Conservation (phyloP, 2,797 vertebrate species). For the Antrozous pallidus region DNA sequence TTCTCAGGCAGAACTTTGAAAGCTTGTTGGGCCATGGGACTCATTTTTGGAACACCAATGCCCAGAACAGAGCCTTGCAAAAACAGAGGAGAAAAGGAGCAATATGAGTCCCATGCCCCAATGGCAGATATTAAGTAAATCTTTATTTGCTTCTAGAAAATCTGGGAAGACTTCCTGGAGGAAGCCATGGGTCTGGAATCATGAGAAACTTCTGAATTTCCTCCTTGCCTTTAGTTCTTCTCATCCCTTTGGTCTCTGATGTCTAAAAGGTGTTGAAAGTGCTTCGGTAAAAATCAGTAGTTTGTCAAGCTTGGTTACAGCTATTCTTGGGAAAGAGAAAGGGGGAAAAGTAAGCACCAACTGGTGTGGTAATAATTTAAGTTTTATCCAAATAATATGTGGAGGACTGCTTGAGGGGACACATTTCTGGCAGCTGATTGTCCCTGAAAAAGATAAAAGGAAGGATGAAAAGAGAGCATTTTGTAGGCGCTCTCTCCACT, state of each 20-base stretch:
- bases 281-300: constrained; percentile 59
- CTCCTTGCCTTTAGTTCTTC: not conserved
- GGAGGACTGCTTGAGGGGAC: constrained; percentile 51
- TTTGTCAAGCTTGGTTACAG: constrained; percentile 54
- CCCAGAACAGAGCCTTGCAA: not conserved
- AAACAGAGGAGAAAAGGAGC: not conserved
- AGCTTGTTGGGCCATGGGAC: not conserved
- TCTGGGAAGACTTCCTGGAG: not conserved
- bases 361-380: constrained; percentile 67
- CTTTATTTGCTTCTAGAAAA: not conserved
- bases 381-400: constrained; percentile 68
- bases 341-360: not conserved
- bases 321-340: constrained; percentile 40
- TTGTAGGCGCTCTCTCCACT: not conserved
- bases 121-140: not conserved
- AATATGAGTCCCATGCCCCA: not conserved
- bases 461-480: not conserved
- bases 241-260: constrained; percentile 27
- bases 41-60: not conserved
- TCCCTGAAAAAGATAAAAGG: constrained; percentile 66
- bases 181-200: not conserved
- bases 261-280: constrained; percentile 37
- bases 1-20: not conserved
- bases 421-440: constrained; percentile 65
- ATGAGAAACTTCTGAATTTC: not conserved